Conservation (phyloP, 2,888 invertebrate species). For the Saturnia pavonia region DNA sequence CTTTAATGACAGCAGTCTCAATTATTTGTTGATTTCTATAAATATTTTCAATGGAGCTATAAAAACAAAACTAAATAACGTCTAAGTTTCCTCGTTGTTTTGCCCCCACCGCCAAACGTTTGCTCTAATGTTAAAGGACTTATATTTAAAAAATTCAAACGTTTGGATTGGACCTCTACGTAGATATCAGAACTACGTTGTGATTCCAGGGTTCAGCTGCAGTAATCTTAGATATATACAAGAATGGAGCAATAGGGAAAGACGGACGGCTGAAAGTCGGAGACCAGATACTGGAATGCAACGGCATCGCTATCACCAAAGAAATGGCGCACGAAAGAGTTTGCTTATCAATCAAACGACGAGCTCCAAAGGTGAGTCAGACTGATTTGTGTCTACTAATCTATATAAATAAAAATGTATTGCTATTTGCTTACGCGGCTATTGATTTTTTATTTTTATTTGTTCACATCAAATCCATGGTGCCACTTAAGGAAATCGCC, state of each 20-base stretch:
- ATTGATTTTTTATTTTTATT: too few species aligned
- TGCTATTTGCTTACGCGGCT: too few species aligned
- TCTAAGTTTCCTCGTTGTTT: too few species aligned
- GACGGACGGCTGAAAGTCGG: constrained; percentile 95
- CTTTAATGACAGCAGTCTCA: too few species aligned
- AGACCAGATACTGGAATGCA: constrained; percentile 96
- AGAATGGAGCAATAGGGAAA: constrained; percentile 93
- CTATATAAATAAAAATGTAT: too few species aligned
- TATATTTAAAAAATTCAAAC: neutral
- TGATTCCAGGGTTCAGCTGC: constrained; percentile 88
- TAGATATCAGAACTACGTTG: neutral
- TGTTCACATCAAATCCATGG: too few species aligned
- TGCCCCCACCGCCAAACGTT: neutral
- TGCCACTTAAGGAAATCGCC: too few species aligned
- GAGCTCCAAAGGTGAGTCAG: constrained; percentile 68
- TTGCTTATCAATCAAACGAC: constrained; percentile 91
- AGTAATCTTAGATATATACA: constrained; percentile 95
- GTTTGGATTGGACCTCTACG: too few species aligned
- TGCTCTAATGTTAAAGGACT: neutral
- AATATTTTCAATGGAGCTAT: too few species aligned
- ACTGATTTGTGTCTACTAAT: neutral
- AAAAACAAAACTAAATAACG: too few species aligned
- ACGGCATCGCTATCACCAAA: constrained; percentile 89
- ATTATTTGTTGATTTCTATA: too few species aligned
- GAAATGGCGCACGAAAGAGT: constrained; percentile 93